Conservation (phyloP, 2,113 vertebrate species). For the Oophaga pumilio region DNA sequence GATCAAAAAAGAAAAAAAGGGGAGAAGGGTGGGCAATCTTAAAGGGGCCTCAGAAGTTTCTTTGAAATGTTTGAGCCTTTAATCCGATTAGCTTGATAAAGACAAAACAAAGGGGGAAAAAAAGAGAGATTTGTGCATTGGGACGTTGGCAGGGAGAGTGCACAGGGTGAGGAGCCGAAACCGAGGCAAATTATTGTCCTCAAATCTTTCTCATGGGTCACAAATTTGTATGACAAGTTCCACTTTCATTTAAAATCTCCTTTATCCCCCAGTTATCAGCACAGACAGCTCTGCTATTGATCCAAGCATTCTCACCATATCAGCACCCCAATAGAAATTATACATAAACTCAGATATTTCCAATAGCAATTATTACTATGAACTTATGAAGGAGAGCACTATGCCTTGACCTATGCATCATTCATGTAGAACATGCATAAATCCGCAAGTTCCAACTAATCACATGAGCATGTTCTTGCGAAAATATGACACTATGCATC, state of each 20-base stretch:
- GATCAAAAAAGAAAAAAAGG: constrained; percentile 25
- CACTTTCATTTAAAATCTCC: constrained; percentile 43
- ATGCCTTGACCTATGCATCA: not conserved
- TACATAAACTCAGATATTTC: not conserved
- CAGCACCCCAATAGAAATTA: constrained; percentile 4
- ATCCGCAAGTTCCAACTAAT: not conserved
- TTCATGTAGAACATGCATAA: not conserved
- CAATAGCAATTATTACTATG: not conserved
- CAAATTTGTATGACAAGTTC: constrained; percentile 52
- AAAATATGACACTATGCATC: not conserved
- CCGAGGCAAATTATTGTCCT: constrained; percentile 53
- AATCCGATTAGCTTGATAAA: constrained; percentile 57
- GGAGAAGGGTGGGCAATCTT: not conserved
- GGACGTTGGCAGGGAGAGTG: not conserved
- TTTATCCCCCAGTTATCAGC: constrained; percentile 42
- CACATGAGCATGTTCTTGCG: not conserved
- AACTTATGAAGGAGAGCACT: not conserved
- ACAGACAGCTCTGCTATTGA: constrained; percentile 49
- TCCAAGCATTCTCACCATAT: constrained; percentile 40
- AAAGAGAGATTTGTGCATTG: constrained; percentile 37
- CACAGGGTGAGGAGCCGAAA: constrained; percentile 35
- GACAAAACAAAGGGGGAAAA: constrained; percentile 48
- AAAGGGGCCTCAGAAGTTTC: constrained; percentile 50
- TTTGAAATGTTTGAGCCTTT: constrained; percentile 57
- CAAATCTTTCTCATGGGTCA: constrained; percentile 56